Evolutionary conservation across 1,140 invertebrate species (phyloP).

Genomic region (Aradophagus sp.): DNA sequence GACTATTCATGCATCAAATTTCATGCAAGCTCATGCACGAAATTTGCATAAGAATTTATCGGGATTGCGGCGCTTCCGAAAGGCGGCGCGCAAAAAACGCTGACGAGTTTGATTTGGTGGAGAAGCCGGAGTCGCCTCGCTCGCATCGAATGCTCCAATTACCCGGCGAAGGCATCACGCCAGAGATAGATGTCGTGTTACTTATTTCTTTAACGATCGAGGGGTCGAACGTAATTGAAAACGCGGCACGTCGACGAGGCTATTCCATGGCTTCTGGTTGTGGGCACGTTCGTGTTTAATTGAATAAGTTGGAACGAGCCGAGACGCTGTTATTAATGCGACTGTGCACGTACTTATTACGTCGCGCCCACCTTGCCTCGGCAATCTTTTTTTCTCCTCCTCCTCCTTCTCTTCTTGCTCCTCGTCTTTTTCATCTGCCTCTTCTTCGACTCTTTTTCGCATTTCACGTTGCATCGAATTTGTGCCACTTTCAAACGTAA

Average conservation of each 20-base stretch:
- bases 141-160: slow-evolving; percentile 52
- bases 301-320: slow-evolving; percentile 59
- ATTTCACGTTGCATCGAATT: slow-evolving; percentile 29
- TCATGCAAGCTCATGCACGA: slow-evolving; percentile 43
- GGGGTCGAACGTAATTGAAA: slow-evolving; percentile 58
- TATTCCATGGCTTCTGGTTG: slow-evolving; percentile 53
- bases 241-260: slow-evolving; percentile 55
- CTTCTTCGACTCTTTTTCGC: neutral
- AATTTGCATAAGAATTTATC: slow-evolving; percentile 51
- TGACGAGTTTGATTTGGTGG: slow-evolving; percentile 39
- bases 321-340: slow-evolving; percentile 59
- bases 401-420: neutral
- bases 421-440: slow-evolving; percentile 14
- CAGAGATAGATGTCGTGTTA: slow-evolving; percentile 56
- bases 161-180: slow-evolving; percentile 43
- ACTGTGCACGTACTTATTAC: slow-evolving; percentile 54
- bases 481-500: no score
- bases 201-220: slow-evolving; percentile 59
- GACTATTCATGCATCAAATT: slow-evolving; percentile 44
- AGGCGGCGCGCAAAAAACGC: slow-evolving; percentile 30
- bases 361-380: slow-evolving; percentile 29
- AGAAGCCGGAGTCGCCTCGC: slow-evolving; percentile 25
- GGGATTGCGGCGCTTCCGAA: slow-evolving; percentile 27
- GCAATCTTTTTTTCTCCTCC: slow-evolving; percentile 17
- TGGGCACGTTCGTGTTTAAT: slow-evolving; percentile 61